Percentiles rank a stretch among this genome's conserved stretches.
phyloP scores from a whole-genome alignment of 2,113 vertebrate species.

The Pteronura brasiliensis region DNA sequence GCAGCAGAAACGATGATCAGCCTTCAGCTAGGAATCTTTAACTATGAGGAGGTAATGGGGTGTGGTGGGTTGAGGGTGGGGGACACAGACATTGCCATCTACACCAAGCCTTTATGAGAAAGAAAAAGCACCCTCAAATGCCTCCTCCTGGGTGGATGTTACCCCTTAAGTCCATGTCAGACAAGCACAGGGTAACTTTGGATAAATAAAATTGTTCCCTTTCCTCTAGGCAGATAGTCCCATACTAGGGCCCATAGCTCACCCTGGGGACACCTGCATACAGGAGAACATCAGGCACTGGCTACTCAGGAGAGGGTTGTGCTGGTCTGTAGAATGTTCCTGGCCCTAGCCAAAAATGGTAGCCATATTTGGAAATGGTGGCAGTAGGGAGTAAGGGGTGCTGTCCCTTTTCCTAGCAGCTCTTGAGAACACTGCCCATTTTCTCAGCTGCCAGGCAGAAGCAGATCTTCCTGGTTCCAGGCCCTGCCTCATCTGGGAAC shows the following conservation, averaged over 20 bases:
- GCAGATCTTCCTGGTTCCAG: neutral
- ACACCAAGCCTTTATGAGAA: neutral
- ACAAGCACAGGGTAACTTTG: neutral
- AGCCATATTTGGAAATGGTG: neutral
- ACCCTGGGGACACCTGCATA: neutral
- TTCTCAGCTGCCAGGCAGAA: neutral
- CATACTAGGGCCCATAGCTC: neutral
- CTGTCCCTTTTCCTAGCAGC: neutral
- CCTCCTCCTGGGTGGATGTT: neutral
- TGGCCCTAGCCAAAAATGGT: neutral
- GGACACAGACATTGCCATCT: no score
- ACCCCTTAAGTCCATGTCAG: neutral
- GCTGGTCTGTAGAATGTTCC: neutral
- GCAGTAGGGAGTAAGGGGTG: neutral
- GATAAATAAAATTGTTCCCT: neutral
- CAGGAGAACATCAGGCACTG: neutral
- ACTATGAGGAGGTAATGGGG: slow-evolving; percentile 92
- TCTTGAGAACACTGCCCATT: neutral
- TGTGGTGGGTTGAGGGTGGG: neutral
- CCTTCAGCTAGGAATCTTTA: slow-evolving; percentile 96
- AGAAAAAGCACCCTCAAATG: neutral
- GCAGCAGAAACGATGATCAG: slow-evolving; percentile 93
- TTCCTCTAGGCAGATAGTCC: no score
- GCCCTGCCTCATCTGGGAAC: neutral
- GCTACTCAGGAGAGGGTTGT: neutral